Conservation (phyloP, 2,888 invertebrate species). For the Sphaerophoria rueppellii region DNA sequence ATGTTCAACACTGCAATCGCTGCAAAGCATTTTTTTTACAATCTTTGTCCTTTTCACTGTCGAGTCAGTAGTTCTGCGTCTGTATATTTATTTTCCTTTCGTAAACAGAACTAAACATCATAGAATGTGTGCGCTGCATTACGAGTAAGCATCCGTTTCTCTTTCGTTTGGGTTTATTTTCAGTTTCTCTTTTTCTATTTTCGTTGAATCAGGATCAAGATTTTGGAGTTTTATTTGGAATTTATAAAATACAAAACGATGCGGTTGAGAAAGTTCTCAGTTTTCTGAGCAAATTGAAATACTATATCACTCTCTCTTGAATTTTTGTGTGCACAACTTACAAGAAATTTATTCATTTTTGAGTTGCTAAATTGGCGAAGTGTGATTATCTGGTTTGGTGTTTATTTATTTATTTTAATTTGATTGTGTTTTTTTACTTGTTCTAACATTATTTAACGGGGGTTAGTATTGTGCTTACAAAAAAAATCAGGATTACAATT, state of each 20-base stretch:
- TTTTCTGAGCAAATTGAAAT: slow-evolving; percentile 62
- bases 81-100: not conserved
- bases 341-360: slow-evolving; percentile 49
- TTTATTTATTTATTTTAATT: slow-evolving; percentile 7
- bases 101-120: no score
- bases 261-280: slow-evolving; percentile 62
- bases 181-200: slow-evolving; percentile 22
- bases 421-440: not conserved
- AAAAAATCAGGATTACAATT: no score
- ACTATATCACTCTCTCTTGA: not conserved
- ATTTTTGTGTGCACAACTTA: slow-evolving; percentile 20
- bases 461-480: no score
- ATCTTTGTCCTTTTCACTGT: slow-evolving; percentile 31
- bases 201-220: not conserved
- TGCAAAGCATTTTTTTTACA: slow-evolving; percentile 9
- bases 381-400: slow-evolving; percentile 40
- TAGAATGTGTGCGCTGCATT: no score
- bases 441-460: not conserved
- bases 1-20: slow-evolving; percentile 44
- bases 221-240: slow-evolving; percentile 27
- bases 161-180: slow-evolving; percentile 41
- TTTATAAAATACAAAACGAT: slow-evolving; percentile 64
- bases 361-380: slow-evolving; percentile 33
- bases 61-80: not conserved
- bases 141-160: slow-evolving; percentile 7